Evolutionary conservation across 2,113 vertebrate species (phyloP), one percentile per base, ranked within the genome.

Genomic region (Eulemur macaco): DNA sequence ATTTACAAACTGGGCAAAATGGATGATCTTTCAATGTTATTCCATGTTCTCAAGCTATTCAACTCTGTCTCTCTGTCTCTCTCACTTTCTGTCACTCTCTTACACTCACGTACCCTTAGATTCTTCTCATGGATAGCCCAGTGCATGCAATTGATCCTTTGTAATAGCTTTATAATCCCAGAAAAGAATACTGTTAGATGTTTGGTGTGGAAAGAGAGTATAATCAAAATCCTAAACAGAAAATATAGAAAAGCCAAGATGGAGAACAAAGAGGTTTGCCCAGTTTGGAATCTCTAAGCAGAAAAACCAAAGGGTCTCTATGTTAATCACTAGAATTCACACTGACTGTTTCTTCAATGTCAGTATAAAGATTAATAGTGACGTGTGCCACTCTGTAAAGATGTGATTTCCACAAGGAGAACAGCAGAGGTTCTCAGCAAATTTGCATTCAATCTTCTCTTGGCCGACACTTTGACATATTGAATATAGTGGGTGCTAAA

Each of bases 161-260:
- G 29, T 52, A 93, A 95, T 76, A 78, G 66, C 6, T 73, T 91
- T 68, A 21, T n/a, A 56, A 37, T 25, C 47, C 17, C 54, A 66
- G 25, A 50, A 82, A 84, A 21, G 2, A 83, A 60, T 71, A 89
- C 2, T 66, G 3, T 52, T 77, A 66, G 9, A 50, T 94, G 7
- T 81, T 81, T 73, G 54, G 14, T 42, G 2, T 60, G 17, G 25
- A 25, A 89, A 89, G 56, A 82, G 9, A 82, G 25, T 52, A 18
- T 68, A 91, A 66, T 86, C 34, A 78, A 97, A 94, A 77, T 73
- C 20, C 54, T 78, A 80, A 89, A 56, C 45, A 34, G 17, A 85
- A 90, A 93, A 88, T 63, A 29, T 8, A 81, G 89, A 69, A 56
- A 83, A 78, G 17, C 8, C 34, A 89, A 64, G 56, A 82, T n/a